phyloP scores from a whole-genome alignment of 2,888 invertebrate genomes.

The Nomada flava region DNA sequence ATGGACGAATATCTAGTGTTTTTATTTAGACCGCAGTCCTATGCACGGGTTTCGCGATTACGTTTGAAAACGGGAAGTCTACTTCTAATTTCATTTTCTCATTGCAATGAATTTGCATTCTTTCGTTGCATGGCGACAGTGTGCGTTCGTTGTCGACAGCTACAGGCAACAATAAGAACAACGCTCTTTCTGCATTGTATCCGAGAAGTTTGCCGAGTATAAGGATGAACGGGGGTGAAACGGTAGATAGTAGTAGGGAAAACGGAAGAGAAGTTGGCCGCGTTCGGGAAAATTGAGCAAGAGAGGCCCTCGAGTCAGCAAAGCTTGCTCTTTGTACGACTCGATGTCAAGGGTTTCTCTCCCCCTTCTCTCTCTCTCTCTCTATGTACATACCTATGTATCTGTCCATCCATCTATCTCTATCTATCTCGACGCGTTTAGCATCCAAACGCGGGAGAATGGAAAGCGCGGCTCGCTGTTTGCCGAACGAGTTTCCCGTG shows the following conservation, averaged over 20 bases:
- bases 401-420: too few species aligned
- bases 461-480: constrained; percentile 19
- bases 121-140: background rate
- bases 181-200: background rate
- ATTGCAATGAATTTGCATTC: too few species aligned
- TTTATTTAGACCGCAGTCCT: constrained; percentile 1
- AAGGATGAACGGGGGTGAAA: background rate
- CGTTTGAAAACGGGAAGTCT: background rate
- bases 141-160: background rate
- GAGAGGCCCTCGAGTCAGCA: constrained; percentile 21
- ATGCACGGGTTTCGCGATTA: background rate
- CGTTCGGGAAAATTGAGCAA: constrained; percentile 41
- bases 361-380: constrained; percentile 25
- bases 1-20: background rate
- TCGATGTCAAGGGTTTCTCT: constrained; percentile 60
- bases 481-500: constrained; percentile 1
- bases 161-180: background rate
- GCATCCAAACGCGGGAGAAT: constrained; percentile 22
- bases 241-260: constrained; percentile 48
- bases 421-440: constrained; percentile 6
- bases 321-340: constrained; percentile 46
- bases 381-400: constrained; percentile 28
- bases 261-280: constrained; percentile 33
- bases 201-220: background rate
- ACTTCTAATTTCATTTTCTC: too few species aligned